phyloP scores from a whole-genome alignment of 2,888 invertebrate species.

The Notodonta dromedarius region DNA sequence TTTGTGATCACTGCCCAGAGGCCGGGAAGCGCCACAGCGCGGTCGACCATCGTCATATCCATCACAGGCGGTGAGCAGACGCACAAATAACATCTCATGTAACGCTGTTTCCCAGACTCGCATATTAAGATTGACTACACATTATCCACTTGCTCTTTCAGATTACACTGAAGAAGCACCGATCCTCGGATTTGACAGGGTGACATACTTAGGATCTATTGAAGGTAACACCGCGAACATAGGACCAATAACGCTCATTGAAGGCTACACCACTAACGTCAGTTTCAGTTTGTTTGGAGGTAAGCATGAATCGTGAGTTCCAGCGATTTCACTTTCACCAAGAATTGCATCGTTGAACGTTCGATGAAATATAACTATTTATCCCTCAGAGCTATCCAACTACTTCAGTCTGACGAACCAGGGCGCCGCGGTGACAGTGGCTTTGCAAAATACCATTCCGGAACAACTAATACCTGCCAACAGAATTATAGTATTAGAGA shows the following conservation, averaged over 20 bases:
- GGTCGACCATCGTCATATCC: slow-evolving; percentile 33
- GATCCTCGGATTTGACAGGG: slow-evolving; percentile 36
- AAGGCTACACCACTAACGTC: slow-evolving; percentile 36
- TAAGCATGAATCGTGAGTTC: slow-evolving; percentile 13
- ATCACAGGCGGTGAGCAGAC: slow-evolving; percentile 12
- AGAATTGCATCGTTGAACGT: not conserved
- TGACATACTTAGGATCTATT: slow-evolving; percentile 39
- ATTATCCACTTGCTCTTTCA: slow-evolving; percentile 13
- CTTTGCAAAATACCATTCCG: slow-evolving; percentile 33
- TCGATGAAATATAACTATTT: not conserved
- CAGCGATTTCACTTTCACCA: not conserved
- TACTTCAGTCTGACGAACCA: slow-evolving; percentile 20
- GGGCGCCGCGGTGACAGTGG: slow-evolving; percentile 19
- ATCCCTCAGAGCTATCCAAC: slow-evolving; percentile 19
- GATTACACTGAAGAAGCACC: slow-evolving; percentile 16
- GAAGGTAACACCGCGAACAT: slow-evolving; percentile 19
- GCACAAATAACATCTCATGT: not conserved
- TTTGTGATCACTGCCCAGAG: slow-evolving; percentile 32
- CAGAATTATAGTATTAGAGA: slow-evolving; percentile 36
- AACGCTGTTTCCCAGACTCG: not conserved
- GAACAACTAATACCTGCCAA: slow-evolving; percentile 39
- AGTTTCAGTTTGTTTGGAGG: slow-evolving; percentile 39
- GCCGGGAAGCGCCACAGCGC: slow-evolving; percentile 19
- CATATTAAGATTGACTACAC: not conserved
- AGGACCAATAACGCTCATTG: slow-evolving; percentile 33